Percentiles rank a stretch among this genome's conserved stretches.
phyloP scores from a whole-genome alignment of 1,140 invertebrate species.

The Lasioglossum baleicum region DNA sequence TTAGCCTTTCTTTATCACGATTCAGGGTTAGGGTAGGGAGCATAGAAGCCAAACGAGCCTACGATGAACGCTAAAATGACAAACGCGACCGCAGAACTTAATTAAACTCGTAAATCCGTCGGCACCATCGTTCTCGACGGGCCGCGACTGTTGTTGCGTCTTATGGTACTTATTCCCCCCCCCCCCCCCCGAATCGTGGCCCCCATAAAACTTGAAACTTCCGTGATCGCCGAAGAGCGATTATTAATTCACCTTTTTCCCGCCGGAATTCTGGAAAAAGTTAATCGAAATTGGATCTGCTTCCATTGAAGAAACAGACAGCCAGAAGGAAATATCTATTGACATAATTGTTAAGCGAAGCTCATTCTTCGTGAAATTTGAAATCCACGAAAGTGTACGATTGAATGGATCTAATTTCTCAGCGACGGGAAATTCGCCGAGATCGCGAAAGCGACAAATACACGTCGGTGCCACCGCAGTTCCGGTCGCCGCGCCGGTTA shows the following conservation, averaged over 20 bases:
- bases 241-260: not conserved
- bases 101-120: constrained; percentile 77
- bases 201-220: not conserved
- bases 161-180: constrained; percentile 67
- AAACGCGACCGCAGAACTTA: constrained; percentile 78
- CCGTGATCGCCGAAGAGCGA: not conserved
- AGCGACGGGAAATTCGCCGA: too few relatives aligned
- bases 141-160: constrained; percentile 62
- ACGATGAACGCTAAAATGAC: constrained; percentile 74
- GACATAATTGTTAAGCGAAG: too few relatives aligned
- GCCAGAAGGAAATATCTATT: too few relatives aligned
- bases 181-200: not conserved
- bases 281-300: too few relatives aligned
- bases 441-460: too few relatives aligned
- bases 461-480: too few relatives aligned
- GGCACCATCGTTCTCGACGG: constrained; percentile 56
- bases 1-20: constrained; percentile 26
- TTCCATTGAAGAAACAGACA: too few relatives aligned
- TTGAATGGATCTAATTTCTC: too few relatives aligned
- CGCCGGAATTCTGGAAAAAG: too few relatives aligned
- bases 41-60: constrained; percentile 67
- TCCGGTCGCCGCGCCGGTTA: too few relatives aligned
- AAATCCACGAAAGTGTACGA: too few relatives aligned
- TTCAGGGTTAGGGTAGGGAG: constrained; percentile 33
- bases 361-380: too few relatives aligned